These are phyloP conservation scores for Lepilemur septentrionalis DNA, from an alignment of 2,797 vertebrate genomes.

Conservation along the genomic window DNA sequence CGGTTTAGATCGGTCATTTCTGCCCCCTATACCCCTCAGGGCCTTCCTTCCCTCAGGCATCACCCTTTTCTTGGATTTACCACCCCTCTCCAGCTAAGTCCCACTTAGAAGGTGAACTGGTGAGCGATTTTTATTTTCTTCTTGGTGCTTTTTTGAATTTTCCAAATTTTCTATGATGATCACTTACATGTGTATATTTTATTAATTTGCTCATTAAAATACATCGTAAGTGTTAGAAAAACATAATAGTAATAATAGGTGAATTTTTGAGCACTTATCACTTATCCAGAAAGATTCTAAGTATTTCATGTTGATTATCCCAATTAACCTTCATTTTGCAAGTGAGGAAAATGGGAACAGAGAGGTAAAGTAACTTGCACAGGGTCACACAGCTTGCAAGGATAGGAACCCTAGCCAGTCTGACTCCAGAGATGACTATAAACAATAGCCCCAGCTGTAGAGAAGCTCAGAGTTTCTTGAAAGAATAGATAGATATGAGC, in stretches of 20 bases:
- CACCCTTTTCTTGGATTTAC: background rate
- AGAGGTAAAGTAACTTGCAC: background rate
- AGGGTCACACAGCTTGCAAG: background rate
- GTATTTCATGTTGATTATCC: background rate
- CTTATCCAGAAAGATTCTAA: slow-evolving; percentile 15
- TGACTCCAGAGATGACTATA: background rate
- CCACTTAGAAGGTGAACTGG: background rate
- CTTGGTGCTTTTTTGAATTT: slow-evolving; percentile 46
- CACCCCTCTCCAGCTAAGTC: background rate
- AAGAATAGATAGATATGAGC: background rate
- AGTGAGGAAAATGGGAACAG: background rate
- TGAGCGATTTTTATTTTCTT: slow-evolving; percentile 11
- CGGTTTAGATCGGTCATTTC: background rate
- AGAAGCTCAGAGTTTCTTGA: background rate
- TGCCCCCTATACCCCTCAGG: background rate
- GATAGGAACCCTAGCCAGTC: background rate
- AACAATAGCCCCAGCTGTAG: background rate
- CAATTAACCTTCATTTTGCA: slow-evolving; percentile 8
- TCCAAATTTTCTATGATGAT: background rate
- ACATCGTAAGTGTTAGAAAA: background rate
- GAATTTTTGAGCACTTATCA: background rate
- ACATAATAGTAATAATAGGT: background rate
- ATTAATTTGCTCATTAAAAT: background rate
- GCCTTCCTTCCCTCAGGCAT: background rate
- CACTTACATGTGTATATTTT: background rate